phyloP scores from a whole-genome alignment of 92 coral and sea anemone species.

The Porites divaricata region DNA sequence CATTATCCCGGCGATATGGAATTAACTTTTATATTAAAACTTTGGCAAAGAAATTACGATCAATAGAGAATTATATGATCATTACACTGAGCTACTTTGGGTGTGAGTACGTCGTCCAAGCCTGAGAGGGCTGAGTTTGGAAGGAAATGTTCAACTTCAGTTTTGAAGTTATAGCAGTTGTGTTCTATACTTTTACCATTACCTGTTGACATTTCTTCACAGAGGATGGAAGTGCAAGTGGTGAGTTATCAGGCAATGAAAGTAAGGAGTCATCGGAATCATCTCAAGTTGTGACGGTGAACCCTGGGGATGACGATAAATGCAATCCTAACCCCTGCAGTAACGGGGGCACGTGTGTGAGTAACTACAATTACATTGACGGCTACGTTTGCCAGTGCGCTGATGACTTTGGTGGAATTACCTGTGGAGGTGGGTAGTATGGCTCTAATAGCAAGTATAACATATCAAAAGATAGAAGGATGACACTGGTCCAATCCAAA shows the following conservation, averaged over 20 bases:
- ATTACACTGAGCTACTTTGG: no score
- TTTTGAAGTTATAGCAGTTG: no score
- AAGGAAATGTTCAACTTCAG: no score
- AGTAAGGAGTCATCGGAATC: neutral
- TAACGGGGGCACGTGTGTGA: constrained; percentile 80
- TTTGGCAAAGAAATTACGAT: no score
- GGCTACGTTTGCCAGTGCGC: constrained; percentile 87
- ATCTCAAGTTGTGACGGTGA: neutral
- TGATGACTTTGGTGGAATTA: constrained; percentile 87
- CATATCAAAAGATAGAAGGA: neutral
- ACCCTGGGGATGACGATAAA: constrained; percentile 16
- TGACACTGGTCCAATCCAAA: no score
- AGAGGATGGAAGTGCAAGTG: constrained; percentile 24
- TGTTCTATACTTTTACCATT: neutral
- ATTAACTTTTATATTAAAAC: no score
- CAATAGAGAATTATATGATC: no score
- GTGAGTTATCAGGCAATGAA: constrained; percentile 19
- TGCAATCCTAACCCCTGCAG: constrained; percentile 72
- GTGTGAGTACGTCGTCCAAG: no score
- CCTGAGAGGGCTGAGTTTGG: no score
- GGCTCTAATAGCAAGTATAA: neutral
- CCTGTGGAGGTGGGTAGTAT: constrained; percentile 75
- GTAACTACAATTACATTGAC: constrained; percentile 70
- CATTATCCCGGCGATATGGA: no score
- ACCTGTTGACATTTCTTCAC: neutral